These are phyloP conservation scores for Pharmacophagus antenor DNA, from an alignment of 2,888 invertebrate genomes.

Conservation along the genomic window DNA sequence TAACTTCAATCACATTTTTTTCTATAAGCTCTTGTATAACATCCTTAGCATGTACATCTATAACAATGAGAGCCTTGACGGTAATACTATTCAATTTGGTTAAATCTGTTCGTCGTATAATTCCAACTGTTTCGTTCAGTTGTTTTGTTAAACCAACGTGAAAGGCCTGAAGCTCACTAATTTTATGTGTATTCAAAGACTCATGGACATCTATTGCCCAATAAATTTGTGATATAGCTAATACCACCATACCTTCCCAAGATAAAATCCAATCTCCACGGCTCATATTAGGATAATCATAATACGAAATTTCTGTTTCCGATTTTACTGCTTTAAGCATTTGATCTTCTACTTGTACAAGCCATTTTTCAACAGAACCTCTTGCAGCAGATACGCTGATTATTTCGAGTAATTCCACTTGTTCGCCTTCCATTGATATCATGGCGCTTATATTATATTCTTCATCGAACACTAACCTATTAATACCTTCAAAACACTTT, in stretches of 20 bases:
- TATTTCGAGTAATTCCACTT: constrained; percentile 81
- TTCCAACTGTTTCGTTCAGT: constrained; percentile 86
- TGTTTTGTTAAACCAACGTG: constrained; percentile 80
- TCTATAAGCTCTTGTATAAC: constrained; percentile 85
- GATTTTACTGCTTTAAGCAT: constrained; percentile 88
- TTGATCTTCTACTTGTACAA: constrained; percentile 89
- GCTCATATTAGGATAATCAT: constrained; percentile 80
- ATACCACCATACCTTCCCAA: constrained; percentile 92
- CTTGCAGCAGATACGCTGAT: constrained; percentile 86
- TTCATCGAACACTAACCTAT: constrained; percentile 85
- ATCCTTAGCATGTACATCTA: constrained; percentile 93
- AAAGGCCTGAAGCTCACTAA: constrained; percentile 79
- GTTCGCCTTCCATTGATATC: constrained; percentile 89
- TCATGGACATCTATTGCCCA: constrained; percentile 91
- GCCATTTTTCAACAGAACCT: constrained; percentile 93
- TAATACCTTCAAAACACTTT: constrained; percentile 94
- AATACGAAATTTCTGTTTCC: constrained; percentile 84
- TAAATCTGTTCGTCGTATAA: constrained; percentile 86
- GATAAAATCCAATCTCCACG: constrained; percentile 86
- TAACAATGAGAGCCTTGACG: constrained; percentile 89
- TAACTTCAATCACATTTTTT: constrained; percentile 84
- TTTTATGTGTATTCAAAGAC: constrained; percentile 81
- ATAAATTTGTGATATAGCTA: constrained; percentile 89
- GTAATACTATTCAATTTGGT: constrained; percentile 87
- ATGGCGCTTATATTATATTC: constrained; percentile 87